Conservation (phyloP, 2,797 vertebrate genomes). For the Lates japonicus region DNA sequence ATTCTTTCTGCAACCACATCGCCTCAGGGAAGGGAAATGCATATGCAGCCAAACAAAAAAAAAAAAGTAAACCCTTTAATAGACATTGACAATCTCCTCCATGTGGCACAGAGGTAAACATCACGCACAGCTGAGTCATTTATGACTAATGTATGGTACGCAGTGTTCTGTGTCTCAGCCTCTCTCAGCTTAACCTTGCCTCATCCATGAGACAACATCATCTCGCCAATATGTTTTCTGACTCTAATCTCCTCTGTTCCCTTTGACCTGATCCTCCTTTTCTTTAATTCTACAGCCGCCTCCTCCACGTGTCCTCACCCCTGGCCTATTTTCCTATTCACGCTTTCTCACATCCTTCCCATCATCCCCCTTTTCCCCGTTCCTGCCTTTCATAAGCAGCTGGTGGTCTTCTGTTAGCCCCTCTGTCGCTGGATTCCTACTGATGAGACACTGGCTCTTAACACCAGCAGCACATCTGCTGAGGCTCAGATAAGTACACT, state of each 20-base stretch:
- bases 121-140: conserved; percentile 60
- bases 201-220: conserved; percentile 45
- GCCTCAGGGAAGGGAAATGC: conserved; percentile 35
- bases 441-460: conserved; percentile 35
- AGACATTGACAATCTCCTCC: conserved; percentile 32
- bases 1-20: conserved; percentile 18
- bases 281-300: conserved; percentile 36
- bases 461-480: conserved; percentile 8
- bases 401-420: conserved; percentile 33
- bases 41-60: conserved; percentile 37
- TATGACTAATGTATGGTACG: conserved; percentile 56
- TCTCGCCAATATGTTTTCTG: conserved; percentile 56
- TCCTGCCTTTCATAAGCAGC: conserved; percentile 38
- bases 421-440: conserved; percentile 38
- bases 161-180: conserved; percentile 49
- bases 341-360: conserved; percentile 5
- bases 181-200: conserved; percentile 48
- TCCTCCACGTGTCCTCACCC: conserved; percentile 10
- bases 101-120: conserved; percentile 48
- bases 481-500: conserved; percentile 47
- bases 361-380: not conserved
- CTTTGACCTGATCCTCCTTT: conserved; percentile 26
- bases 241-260: conserved; percentile 49
- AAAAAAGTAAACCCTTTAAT: conserved; percentile 38
- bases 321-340: conserved; percentile 9